Base-by-base conservation (phyloP, 53 echinoderm and acorn worm genomes). In the Luidia sarsii region DNA sequence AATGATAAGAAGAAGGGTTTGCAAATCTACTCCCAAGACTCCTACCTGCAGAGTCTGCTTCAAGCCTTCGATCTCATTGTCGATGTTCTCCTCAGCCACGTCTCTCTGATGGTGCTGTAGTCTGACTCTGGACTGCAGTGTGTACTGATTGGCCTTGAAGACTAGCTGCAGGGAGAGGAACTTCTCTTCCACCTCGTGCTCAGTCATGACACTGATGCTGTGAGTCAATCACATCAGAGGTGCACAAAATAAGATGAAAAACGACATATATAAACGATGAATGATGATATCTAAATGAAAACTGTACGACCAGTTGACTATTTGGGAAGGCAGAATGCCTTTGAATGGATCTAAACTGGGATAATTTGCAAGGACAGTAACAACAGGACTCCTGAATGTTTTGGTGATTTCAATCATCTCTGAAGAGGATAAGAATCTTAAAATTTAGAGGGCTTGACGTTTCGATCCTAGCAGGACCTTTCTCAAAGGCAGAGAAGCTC, bases 131-230 rank as follows among this genome's bases (percentile, higher is more conserved):
- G 91, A 88, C 39, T 89, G 83, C 4, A 99, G 57, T 0, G 99
- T 99, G 19, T 86, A 69, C 57, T 88, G 82, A 72, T 91, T 89
- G 1, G 94, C 87, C 60, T 94, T 99, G 82, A 99, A 80, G 48
- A 94, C 91, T 64, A 94, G 70, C n/a, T 94, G 83, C 16, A 99
- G 67, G 14, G 87, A 80, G 32, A 69, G 83, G 80, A 91, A 99
- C 46, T 91, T 99, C 31, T 88, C 86, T 60, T 99, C 94, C 2
- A 99, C 64, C 59, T 99, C 99, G 52, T 91, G 83, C 59, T 94
- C 99, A 7, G 89, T 91, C 71, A 99, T 82, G 22, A 21, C 34
- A 31, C 32, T 6, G 66, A 43, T 48, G 21, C 74, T 72, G 36
- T 8, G 31, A 45, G 48, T 8, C 5, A 48, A n/a, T n/a, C n/a